A percentile compares a stretch with the other conserved stretches of the same genome.
These are phyloP conservation scores for Dendrophyllia cribrosa DNA, from an alignment of 64 coral and sea anemone species.

Conservation along the genomic window DNA sequence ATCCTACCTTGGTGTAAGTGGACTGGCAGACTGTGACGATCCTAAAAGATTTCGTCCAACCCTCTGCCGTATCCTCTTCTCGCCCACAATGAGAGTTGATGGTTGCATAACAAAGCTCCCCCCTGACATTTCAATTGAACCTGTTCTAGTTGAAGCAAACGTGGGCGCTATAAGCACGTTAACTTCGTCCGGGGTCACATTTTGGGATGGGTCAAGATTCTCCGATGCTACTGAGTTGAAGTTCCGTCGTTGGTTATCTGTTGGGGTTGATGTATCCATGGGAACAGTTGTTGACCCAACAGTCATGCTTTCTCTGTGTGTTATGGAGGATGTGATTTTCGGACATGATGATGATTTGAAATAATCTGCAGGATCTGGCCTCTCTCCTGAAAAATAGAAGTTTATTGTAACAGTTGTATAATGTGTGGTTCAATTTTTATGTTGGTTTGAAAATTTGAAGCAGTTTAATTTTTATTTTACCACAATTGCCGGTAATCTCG, in stretches of 20 bases:
- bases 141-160: slow-evolving; percentile 35
- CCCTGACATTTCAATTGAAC: slow-evolving; percentile 23
- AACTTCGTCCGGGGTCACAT: background rate
- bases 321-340: slow-evolving; percentile 61
- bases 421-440: background rate
- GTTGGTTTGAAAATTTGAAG: background rate
- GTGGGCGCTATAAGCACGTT: slow-evolving; percentile 8
- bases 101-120: slow-evolving; percentile 52
- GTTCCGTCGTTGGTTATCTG: slow-evolving; percentile 51
- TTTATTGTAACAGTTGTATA: background rate
- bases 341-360: slow-evolving; percentile 94
- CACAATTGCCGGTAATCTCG: too few relatives aligned
- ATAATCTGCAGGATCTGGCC: slow-evolving; percentile 90
- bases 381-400: slow-evolving; percentile 77
- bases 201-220: slow-evolving; percentile 90
- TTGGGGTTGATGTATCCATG: slow-evolving; percentile 65
- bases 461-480: too few relatives aligned
- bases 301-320: slow-evolving; percentile 81
- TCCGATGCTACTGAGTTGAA: slow-evolving; percentile 89
- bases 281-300: slow-evolving; percentile 71
- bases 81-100: slow-evolving; percentile 60
- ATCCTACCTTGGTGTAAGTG: slow-evolving; percentile 83
- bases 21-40: slow-evolving; percentile 74
- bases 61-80: slow-evolving; percentile 78
- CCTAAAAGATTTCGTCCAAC: slow-evolving; percentile 96